Evolutionary conservation across 2,797 vertebrate genomes (phyloP).

Genomic region (Lepus oiostolus): DNA sequence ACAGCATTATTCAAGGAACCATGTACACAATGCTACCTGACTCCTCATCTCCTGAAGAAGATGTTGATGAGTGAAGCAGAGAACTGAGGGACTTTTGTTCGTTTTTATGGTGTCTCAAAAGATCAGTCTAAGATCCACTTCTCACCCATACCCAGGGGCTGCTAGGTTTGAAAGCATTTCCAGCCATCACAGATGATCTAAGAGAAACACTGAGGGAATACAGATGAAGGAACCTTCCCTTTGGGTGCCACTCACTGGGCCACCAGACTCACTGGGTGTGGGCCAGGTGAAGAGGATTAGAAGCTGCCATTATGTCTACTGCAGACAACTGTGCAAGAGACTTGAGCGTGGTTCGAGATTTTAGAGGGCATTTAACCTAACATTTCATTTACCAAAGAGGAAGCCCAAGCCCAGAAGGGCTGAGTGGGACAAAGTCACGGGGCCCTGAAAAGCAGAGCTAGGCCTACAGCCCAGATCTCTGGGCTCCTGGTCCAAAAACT

Average conservation of each 20-base stretch:
- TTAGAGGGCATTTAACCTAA: not conserved
- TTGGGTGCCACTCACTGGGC: rapidly evolving
- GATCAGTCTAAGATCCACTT: not conserved
- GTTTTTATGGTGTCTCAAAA: not conserved
- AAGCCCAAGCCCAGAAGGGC: slow-evolving; percentile 12
- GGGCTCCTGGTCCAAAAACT: not conserved
- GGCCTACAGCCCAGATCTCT: slow-evolving; percentile 45
- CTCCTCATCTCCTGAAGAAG: not conserved
- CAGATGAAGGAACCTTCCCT: not conserved
- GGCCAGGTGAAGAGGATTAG: not conserved
- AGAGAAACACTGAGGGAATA: too few species aligned
- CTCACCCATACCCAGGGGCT: not conserved
- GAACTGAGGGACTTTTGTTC: not conserved
- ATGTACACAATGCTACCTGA: not conserved
- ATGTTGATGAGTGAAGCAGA: not conserved
- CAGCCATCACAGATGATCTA: not conserved
- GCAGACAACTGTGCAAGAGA: not conserved
- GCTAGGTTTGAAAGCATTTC: not conserved
- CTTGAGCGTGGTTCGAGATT: not conserved
- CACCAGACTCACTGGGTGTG: not conserved
- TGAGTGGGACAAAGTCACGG: not conserved
- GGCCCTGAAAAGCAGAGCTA: not conserved
- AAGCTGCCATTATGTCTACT: not conserved
- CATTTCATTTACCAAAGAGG: not conserved
- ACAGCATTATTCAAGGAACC: too few species aligned